Base-by-base conservation (phyloP, 2,113 vertebrate species). In the Zosterops japonicus region DNA sequence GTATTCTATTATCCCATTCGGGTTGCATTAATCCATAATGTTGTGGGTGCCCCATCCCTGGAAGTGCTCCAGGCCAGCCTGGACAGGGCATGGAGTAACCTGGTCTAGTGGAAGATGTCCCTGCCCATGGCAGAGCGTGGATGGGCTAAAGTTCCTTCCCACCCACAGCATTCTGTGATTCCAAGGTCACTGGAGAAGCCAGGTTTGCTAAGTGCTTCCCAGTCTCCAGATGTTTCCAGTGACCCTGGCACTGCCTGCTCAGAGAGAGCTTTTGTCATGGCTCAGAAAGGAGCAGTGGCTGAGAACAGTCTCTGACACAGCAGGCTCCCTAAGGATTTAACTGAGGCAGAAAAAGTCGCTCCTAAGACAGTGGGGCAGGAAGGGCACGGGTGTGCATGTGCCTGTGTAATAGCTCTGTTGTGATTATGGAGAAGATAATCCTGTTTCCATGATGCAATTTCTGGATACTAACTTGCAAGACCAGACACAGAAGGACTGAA, bases 1-100 rank as follows among this genome's bases (percentile, higher is more conserved):
- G 18, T 52, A 33, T 60, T 33, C 9, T 23, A 6, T 46, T 18
- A 33, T 4, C 0, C 0, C 0, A 0, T 50, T 36, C 0, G 0
- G 22, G 55, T 68, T 60, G 33, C 44, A 33, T 46, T 36, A 69
- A 76, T 27, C 72, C 53, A 27, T 23, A 22, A 15, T 33, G 6
- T 8, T 44, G 33, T 36, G 33, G 14, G 14, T 18, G 55, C 27
- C 33, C 33, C 27, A 19, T 12, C 14, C 27, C 11, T 60, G 44
- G 53, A 25, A 50, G 27, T 12, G 17, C 27, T 17, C 36, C 52
- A 57, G 44, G 21, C 36, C 36, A 33, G 63, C 21, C 8, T 68
- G 55, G 61, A 36, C 17, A 42, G 53, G 31, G 31, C 61, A 12
- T 8, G 31, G 46, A 52, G 27, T 36, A 52, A 52, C 14, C 36